Base-by-base conservation (phyloP, 1,140 invertebrate genomes). In the Goniozus legneri region DNA sequence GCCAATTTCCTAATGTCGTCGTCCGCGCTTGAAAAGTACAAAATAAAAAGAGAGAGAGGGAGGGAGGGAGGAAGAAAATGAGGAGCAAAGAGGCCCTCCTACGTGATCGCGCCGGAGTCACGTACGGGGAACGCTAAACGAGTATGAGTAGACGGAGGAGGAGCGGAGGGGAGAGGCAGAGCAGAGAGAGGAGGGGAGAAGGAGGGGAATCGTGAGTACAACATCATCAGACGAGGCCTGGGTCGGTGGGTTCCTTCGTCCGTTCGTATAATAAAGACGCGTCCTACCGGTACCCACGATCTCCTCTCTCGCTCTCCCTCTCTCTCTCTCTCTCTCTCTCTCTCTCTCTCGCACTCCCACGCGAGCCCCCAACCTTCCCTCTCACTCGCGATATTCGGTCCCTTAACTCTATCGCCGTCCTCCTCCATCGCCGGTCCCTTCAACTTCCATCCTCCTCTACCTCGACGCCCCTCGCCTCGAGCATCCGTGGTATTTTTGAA, bases 231-330 rank as follows among this genome's bases (percentile, higher is more conserved):
- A 67, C 58, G 57, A 62, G 52, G 60, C 59, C 62, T 58, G 32
- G 65, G 58, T 60, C 63, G 56, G 59, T 64, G 59, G 60, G 62
- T 68, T 64, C 55, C 61, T 60, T 50, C 50, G 54, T 54, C 53
- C 65, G 61, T 62, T 63, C 66, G 69, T 69, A 71, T 73, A 74
- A 74, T 74, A 74, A 74, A 74, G 71, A 74, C 71, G 64, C 70
- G 70, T 71, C 64, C 63, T 55, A 56, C 51, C 55, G 58, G 58
- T 54, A 60, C 58, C 49, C 53, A 33, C 45, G 22, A 46, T 41
- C 51, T 56, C 47, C 35, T 33, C 47, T 52, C 43, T 47, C 27
- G 30, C 43, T 50, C 49, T 37, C 22, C 40, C 33, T 43, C 39
- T 46, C n/a, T 37, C 41, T 36, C 37, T 38, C 32, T 18, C 33